Base-by-base conservation (phyloP, 2,888 invertebrate genomes). In the Ormyrus rosae region DNA sequence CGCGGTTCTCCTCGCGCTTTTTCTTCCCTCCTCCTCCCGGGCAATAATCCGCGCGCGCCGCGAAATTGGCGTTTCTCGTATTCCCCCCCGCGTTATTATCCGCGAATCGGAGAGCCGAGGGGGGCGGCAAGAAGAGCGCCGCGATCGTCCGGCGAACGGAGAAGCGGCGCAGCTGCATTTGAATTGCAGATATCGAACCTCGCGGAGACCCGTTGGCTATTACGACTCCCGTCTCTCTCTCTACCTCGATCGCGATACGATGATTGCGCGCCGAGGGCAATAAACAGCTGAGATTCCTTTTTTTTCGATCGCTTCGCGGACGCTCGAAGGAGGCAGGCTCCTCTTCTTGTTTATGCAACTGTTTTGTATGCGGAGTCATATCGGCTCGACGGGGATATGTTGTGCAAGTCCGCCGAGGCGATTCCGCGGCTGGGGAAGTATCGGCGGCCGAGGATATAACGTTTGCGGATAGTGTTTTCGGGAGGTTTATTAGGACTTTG, bases 151-250 rank as follows among this genome's bases (percentile, higher is more conserved):
- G 10, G 19, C 48, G 48, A 70, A 72, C 53, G 51, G 63, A 72
- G 61, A 72, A 72, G 63, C 50, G 63, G 50, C 61, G 56, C 45
- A 6, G 46, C 45, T 55, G 34, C 73, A 34, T 73, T 73, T 63
- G 73, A 73, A 73, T 73, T 73, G 64, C 63, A 73, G 73, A 73
- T 19, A 73, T 19, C 19, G 19, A 19, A 19, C 19, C 19, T 19
- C 19, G 19, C 11, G 34, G 50, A 55, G 50, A 71, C 46, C 73
- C 64, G 73, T 73, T 73, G 63, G 63, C 34, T 51, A 72, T 72
- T 63, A 72, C 63, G 50, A 45, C 45, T 46, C 4, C 46, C 55
- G 45, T 60, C 64, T 3, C 48, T 64, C 45, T 60, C 50, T 60
- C 64, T 3, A 19, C 55, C 45, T 63, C 8, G 5, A 6, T 67